Evolutionary conservation across 37 sponge, comb jelly and placozoan genomes (phyloP), one percentile per base, ranked within the genome.

Genomic region (Mnemiopsis leidyi): DNA sequence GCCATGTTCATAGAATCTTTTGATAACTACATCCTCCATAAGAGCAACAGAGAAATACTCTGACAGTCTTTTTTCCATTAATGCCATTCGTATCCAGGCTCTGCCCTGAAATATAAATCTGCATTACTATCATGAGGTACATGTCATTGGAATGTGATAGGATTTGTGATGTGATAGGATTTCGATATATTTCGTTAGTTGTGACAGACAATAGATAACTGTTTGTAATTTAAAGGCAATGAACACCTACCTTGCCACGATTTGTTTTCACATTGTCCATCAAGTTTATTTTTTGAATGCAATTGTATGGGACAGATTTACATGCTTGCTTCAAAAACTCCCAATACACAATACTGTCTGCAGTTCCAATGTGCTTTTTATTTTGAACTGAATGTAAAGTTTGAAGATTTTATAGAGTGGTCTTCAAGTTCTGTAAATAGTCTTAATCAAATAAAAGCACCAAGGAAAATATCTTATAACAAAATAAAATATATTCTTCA

Each of bases 211-310:
- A n/a, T n/a, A n/a, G n/a, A n/a, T n/a, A n/a, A n/a, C n/a, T n/a
- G n/a, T n/a, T 23, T 23, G 23, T 23, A 23, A 68, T 23, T 68
- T 68, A 23, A n/a, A n/a, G n/a, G n/a, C n/a, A n/a, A n/a, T n/a
- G n/a, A n/a, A n/a, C n/a, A n/a, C n/a, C n/a, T 93, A 93, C 94
- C 94, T 93, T 93, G 93, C 94, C 94, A 24, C 48, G 69, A 9
- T 3, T 25, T 38, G 94, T 93, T 88, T 93, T 40, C 18, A 39
- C 69, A 92, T 93, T 34, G 18, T 85, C 83, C 39, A 93, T 93
- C n/a, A 23, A 18, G 18, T 36, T 33, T 29, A 93, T 93, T 18
- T 73, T 93, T 13, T 85, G 77, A 38, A 93, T 71, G 34, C 94
- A 93, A 31, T 93, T 93, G 28, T 93, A 73, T 26, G 94, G 94